Conservation (phyloP, 2,797 vertebrate species). For the Parauchenoglanis ngamensis region DNA sequence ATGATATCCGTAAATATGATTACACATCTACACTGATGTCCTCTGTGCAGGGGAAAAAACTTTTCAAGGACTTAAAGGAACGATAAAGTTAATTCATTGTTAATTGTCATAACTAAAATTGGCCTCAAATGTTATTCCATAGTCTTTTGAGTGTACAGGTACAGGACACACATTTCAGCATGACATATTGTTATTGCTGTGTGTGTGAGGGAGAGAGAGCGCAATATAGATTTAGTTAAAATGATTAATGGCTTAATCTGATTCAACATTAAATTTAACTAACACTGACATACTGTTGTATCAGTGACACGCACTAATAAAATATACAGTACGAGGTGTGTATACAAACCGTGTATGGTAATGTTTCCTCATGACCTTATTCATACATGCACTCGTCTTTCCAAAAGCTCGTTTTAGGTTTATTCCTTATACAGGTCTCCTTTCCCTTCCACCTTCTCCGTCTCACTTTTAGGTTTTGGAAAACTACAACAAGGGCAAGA, state of each 20-base stretch:
- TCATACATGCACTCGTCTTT: background rate
- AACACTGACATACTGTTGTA: background rate
- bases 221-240: background rate
- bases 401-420: background rate
- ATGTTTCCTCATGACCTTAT: background rate
- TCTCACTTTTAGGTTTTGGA: slow-evolving; percentile 85
- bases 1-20: too few species aligned
- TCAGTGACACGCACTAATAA: background rate
- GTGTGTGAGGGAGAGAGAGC: background rate
- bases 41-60: background rate
- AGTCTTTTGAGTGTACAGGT: background rate
- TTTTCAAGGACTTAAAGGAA: background rate
- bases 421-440: background rate
- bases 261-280: background rate
- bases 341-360: background rate
- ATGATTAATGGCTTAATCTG: background rate
- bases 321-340: background rate
- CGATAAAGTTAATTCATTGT: background rate
- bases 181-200: background rate
- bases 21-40: background rate
- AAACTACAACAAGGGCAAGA: slow-evolving; percentile 99
- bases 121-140: background rate
- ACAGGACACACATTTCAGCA: background rate
- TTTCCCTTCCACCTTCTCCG: background rate
- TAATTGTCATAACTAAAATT: background rate